A percentile compares a stretch with the other conserved stretches of the same genome.
Evolutionary conservation across 2,888 invertebrate genomes (phyloP).

Genomic region (Spicauda simplicius): DNA sequence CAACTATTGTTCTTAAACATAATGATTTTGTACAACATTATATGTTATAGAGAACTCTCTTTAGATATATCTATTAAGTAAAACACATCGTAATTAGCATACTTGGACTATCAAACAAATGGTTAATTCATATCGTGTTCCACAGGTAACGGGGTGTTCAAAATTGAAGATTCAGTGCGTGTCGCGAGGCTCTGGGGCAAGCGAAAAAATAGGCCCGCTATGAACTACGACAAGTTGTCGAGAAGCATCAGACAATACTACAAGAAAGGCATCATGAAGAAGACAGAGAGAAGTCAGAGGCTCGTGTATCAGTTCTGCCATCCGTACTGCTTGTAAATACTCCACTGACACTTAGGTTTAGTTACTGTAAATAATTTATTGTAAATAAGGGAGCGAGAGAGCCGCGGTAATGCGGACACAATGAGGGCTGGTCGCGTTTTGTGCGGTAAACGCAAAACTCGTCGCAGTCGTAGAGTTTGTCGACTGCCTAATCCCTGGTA

Average conservation of each 20-base stretch:
- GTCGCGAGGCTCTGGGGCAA: constrained; percentile 99
- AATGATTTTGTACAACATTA: no score
- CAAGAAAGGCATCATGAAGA: constrained; percentile 99
- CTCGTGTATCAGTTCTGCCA: constrained; percentile 99
- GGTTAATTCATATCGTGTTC: constrained; percentile 66
- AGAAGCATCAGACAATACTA: constrained; percentile 99
- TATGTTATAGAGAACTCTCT: not conserved
- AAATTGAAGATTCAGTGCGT: constrained; percentile 98
- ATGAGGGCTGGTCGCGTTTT: constrained; percentile 69
- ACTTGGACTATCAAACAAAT: constrained; percentile 45
- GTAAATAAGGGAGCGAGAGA: constrained; percentile 58
- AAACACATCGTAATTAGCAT: constrained; percentile 38
- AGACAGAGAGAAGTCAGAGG: constrained; percentile 98
- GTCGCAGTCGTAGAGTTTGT: constrained; percentile 61
- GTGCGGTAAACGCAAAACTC: constrained; percentile 60
- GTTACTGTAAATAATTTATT: constrained; percentile 67
- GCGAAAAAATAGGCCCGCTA: constrained; percentile 98
- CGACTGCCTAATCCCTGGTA: constrained; percentile 55
- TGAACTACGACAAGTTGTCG: constrained; percentile 99
- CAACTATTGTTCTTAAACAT: not conserved
- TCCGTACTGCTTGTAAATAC: constrained; percentile 92
- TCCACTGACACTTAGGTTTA: constrained; percentile 53
- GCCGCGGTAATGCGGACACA: constrained; percentile 81
- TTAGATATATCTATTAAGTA: constrained; percentile 6
- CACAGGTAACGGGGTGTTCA: constrained; percentile 95